Conservation (phyloP, 2,888 invertebrate genomes). For the Tetramorium bicarinatum region DNA sequence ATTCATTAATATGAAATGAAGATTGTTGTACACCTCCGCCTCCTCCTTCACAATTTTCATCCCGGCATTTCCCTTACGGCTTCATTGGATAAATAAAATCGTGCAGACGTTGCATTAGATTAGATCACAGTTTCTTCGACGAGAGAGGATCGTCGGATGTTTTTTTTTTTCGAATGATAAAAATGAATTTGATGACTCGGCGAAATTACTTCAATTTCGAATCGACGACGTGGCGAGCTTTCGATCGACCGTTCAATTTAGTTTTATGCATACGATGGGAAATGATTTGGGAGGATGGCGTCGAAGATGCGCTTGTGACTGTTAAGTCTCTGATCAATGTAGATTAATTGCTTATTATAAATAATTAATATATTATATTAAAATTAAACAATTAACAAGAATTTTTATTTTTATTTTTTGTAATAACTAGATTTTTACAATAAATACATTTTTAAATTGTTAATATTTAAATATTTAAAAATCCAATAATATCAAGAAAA, state of each 20-base stretch:
- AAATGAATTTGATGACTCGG: slow-evolving; percentile 71
- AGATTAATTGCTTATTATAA: not conserved
- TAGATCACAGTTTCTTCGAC: not conserved
- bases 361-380: slow-evolving; percentile 38
- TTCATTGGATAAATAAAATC: slow-evolving; percentile 22
- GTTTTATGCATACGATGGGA: slow-evolving; percentile 66
- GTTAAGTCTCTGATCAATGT: slow-evolving; percentile 54
- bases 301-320: slow-evolving; percentile 68
- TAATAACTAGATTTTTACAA: not conserved
- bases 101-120: slow-evolving; percentile 24
- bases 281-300: slow-evolving; percentile 9
- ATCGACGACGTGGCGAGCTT: slow-evolving; percentile 58
- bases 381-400: not conserved
- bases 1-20: slow-evolving; percentile 44
- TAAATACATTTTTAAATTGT: not conserved
- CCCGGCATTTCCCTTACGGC: slow-evolving; percentile 20
- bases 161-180: slow-evolving; percentile 59
- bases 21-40: not conserved
- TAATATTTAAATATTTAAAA: not conserved
- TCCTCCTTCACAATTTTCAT: slow-evolving; percentile 9
- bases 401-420: not conserved
- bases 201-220: slow-evolving; percentile 69
- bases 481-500: not conserved
- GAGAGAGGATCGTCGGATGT: slow-evolving; percentile 20
- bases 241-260: slow-evolving; percentile 74